Percentiles rank a stretch among this genome's conserved stretches.
Conservation (phyloP, 2,797 vertebrate species). For the Enteromius anoplus region DNA sequence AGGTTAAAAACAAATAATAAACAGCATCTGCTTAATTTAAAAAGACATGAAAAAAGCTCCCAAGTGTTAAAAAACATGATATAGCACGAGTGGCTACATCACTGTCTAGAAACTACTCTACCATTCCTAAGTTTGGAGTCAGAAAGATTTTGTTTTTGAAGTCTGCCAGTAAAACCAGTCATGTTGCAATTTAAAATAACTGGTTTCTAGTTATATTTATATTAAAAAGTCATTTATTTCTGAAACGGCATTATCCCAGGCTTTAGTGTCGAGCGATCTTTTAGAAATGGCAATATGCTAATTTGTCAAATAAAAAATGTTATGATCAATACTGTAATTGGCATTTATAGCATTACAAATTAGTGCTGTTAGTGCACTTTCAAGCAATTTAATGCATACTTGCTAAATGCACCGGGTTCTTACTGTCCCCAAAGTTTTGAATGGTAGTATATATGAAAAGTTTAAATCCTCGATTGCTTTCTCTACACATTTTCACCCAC, state of each 20-base stretch:
- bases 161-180: not conserved
- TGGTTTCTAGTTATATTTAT: not conserved
- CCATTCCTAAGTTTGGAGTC: not conserved
- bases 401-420: not conserved
- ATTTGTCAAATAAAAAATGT: not conserved
- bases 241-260: no score
- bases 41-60: constrained; percentile 17
- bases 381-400: not conserved
- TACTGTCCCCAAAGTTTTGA: not conserved
- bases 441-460: not conserved
- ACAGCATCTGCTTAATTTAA: not conserved
- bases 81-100: not conserved
- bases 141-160: not conserved
- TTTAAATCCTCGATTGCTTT: constrained; percentile 1
- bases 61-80: not conserved
- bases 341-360: not conserved
- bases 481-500: not conserved
- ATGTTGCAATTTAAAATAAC: not conserved
- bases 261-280: not conserved
- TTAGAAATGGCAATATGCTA: not conserved
- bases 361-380: not conserved
- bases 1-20: constrained; percentile 2
- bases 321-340: not conserved
- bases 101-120: not conserved
- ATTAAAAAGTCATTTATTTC: not conserved